Evolutionary conservation across 2,797 vertebrate genomes (phyloP), one percentile per base, ranked within the genome.

Genomic region (Psittacula derbiana): DNA sequence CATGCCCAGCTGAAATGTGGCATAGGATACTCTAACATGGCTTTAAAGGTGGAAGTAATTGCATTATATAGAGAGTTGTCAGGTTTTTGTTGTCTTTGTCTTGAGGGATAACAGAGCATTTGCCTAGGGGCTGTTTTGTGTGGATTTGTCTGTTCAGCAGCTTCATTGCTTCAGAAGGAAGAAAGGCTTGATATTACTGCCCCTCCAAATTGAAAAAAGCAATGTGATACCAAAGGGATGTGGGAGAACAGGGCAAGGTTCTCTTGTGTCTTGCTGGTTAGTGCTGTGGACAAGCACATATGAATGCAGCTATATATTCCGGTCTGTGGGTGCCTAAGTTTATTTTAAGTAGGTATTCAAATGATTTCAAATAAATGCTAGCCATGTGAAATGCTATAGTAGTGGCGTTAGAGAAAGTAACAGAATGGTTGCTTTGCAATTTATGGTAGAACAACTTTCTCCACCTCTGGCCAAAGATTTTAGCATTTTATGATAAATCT

Each of bases 31-130:
- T 60, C 33, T 69, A 84, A 65, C 7, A 10, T 20, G 17, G 41
- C 47, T 67, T 74, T 87, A 67, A 87, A 76, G 33, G 65, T 87
- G 33, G 66, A 94, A 94, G 43, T 83, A 94, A 78, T 86, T 93
- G 27, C 23, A 76, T 88, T 85, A 73, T 49, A 12, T 25, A 70
- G 27, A 83, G 25, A 91, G 30, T 58, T 89, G 40, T 60, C 41
- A 66, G 27, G 23, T 86, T 41, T 94, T 92, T 80, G 9, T 93
- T 85, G 30, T 49, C 33, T 95, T 92, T 94, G 41, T 91, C 80
- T 93, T 78, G 53, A 49, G 57, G 50, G n/a, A 91, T 91, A 69
- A 72, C 72, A 87, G 25, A 81, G 5, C 10, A 44, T 75, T 95
- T 94, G 66, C 86, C 85, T 40, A 14, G 31, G 30, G 76, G n/a